Evolutionary conservation across 2,888 invertebrate genomes (phyloP).

Genomic region (Drosophila subquinaria): DNA sequence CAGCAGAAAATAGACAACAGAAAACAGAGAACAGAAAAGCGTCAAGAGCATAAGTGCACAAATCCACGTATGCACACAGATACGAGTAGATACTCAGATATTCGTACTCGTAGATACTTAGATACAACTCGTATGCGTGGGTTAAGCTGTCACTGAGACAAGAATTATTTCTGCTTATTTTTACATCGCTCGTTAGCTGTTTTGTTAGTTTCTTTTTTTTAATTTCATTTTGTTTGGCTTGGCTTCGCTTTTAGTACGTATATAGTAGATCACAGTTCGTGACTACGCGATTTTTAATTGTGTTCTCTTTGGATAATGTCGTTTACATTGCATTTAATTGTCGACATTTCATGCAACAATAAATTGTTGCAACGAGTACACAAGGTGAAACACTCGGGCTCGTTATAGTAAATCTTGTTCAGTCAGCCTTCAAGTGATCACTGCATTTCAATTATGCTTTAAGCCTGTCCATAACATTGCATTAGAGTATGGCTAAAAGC

Average conservation of each 20-base stretch:
- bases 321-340: constrained; percentile 77
- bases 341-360: constrained; percentile 75
- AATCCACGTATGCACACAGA: constrained; percentile 47
- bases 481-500: constrained; percentile 12
- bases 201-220: constrained; percentile 14
- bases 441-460: constrained; percentile 40
- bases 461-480: constrained; percentile 12
- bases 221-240: constrained; percentile 7
- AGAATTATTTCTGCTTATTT: constrained; percentile 80
- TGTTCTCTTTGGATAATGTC: constrained; percentile 50
- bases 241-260: constrained; percentile 27
- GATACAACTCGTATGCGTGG: constrained; percentile 62
- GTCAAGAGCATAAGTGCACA: constrained; percentile 62
- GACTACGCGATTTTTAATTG: constrained; percentile 63
- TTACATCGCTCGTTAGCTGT: constrained; percentile 68
- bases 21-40: constrained; percentile 20
- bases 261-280: constrained; percentile 68
- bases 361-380: constrained; percentile 57
- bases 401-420: constrained; percentile 26
- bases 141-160: constrained; percentile 79
- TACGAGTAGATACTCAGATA: constrained; percentile 25
- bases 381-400: constrained; percentile 60
- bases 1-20: constrained; percentile 38
- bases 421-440: constrained; percentile 39
- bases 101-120: constrained; percentile 21